A percentile compares a stretch with the other conserved stretches of the same genome.
Conservation (phyloP, 2,888 invertebrate species). For the Machimus atricapillus region DNA sequence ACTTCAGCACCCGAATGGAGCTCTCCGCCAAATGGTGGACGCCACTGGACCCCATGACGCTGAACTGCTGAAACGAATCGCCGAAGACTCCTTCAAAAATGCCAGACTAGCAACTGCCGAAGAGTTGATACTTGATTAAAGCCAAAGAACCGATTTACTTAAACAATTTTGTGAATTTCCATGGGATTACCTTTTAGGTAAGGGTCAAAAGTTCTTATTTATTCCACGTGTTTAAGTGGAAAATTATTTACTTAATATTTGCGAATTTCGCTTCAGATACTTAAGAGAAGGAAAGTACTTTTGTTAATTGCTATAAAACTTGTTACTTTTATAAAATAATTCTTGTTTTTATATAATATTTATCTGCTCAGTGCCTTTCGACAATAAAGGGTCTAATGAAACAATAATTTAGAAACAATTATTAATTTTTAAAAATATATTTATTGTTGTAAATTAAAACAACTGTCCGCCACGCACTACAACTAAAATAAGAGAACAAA, state of each 20-base stretch:
- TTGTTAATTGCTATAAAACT: not conserved
- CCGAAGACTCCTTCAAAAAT: constrained; percentile 59
- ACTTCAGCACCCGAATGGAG: constrained; percentile 68
- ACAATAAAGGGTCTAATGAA: too few species aligned
- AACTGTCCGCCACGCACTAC: not conserved
- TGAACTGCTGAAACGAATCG: constrained; percentile 63
- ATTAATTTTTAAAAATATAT: not conserved
- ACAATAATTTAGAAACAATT: too few species aligned
- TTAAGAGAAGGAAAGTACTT: not conserved
- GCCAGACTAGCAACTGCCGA: constrained; percentile 31
- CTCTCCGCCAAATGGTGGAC: constrained; percentile 74
- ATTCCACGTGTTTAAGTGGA: not conserved
- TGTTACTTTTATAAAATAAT: not conserved
- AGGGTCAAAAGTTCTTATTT: not conserved
- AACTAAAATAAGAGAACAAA: not conserved
- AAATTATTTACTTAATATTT: not conserved
- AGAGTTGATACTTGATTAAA: not conserved
- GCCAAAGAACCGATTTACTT: constrained; percentile 24
- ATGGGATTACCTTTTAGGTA: not conserved
- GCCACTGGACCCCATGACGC: constrained; percentile 69
- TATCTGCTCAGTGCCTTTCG: not conserved
- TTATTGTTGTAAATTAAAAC: not conserved
- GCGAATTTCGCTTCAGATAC: not conserved
- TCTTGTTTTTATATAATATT: not conserved
- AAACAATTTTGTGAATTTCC: not conserved